Evolutionary conservation across 2,113 vertebrate species (phyloP), one percentile per base, ranked within the genome.

Genomic region (Esox niger): DNA sequence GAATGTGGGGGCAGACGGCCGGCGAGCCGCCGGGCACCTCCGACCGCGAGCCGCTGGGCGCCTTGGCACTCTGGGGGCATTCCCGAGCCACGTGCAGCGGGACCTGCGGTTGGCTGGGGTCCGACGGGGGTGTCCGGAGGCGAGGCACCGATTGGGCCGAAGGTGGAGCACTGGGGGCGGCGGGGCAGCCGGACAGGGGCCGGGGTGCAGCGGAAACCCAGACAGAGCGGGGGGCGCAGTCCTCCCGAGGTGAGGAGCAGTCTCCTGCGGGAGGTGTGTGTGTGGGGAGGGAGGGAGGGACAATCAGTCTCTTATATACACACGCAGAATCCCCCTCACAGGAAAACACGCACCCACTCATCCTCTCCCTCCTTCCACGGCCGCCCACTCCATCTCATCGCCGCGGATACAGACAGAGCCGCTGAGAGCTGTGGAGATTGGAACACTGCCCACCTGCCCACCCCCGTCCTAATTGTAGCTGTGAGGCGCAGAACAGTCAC

Each of bases 61-160:
- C 91, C 86, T 97, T 98, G 74, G 96, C 94, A 78, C 94, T 96
- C 91, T 95, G 96, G 0, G 96, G 95, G 77, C 95, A 95, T 59
- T 98, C 95, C 1, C 92, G 94, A 0, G 88, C 91, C 77, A 92
- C 88, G 62, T 89, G 89, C 83, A 90, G 86, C 47, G 85, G 88
- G 63, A 94, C 91, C 91, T 95, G 95, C 0, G 91, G 87, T 63
- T 81, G 84, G 76, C 82, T 82, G 79, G 94, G 93, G 80, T 98
- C 94, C 1, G 94, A 96, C 84, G 94, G 93, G 59, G 95, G 95
- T 0, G 94, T 93, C 87, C 95, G 95, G 84, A 96, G 80, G 79
- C 93, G 93, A 79, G 95, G 95, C 80, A 97, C 94, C 0, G 95
- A 93, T 75, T 97, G 96, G 64, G 94, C 94, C 75, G 96, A 93